These are phyloP conservation scores for Philonicus albiceps DNA, from an alignment of 2,888 invertebrate species.

Conservation along the genomic window DNA sequence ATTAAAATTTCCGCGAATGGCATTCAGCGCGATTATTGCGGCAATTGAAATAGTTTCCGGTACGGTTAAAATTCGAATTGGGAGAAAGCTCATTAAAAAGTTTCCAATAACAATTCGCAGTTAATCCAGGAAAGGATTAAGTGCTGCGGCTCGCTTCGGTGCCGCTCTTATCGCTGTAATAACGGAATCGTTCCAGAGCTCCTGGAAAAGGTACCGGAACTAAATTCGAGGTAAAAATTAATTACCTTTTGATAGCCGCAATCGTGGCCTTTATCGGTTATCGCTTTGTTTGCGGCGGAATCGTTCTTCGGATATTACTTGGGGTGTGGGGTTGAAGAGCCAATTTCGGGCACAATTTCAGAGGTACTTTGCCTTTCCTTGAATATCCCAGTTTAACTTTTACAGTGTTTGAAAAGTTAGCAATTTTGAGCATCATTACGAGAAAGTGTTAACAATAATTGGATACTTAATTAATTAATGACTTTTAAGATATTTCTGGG, in stretches of 20 bases:
- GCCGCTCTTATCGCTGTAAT: not conserved
- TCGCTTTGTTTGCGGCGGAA: not conserved
- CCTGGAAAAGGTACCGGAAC: not conserved
- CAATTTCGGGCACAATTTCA: not conserved
- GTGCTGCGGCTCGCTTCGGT: not conserved
- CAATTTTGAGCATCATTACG: not conserved
- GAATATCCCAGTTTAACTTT: not conserved
- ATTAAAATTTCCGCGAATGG: conserved; percentile 16
- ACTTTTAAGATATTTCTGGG: too few relatives aligned
- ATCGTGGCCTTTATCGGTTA: not conserved
- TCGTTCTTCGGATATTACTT: not conserved
- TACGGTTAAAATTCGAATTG: not conserved
- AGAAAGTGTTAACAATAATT: too few relatives aligned
- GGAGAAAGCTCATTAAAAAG: conserved; percentile 15
- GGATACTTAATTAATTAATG: too few relatives aligned
- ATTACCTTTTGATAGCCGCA: not conserved
- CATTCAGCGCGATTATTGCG: not conserved
- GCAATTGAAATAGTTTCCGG: conserved; percentile 16
- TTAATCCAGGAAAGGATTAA: not conserved
- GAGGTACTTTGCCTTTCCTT: not conserved
- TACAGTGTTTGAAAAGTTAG: not conserved
- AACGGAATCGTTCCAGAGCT: not conserved
- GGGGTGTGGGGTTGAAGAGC: not conserved
- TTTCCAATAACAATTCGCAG: conserved; percentile 29
- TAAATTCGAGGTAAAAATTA: conserved; percentile 23